A percentile compares a stretch with the other conserved stretches of the same genome.
Evolutionary conservation across 2,888 invertebrate genomes (phyloP).

Genomic region (Andrena flavipes): DNA sequence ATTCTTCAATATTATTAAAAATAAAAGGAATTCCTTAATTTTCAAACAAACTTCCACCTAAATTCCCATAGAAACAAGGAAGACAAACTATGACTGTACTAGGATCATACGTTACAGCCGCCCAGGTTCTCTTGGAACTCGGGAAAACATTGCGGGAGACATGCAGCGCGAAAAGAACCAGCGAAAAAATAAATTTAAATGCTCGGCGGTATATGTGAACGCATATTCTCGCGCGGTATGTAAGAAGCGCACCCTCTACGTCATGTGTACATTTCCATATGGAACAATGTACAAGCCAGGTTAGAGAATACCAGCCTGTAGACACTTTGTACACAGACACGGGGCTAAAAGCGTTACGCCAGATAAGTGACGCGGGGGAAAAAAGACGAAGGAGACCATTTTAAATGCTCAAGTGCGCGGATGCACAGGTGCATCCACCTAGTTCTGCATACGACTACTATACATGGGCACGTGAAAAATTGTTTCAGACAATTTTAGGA

Average conservation of each 20-base stretch:
- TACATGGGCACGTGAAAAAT: neutral
- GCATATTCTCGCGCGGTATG: slow-evolving; percentile 19
- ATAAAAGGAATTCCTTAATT: neutral
- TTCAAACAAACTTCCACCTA: neutral
- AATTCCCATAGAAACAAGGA: neutral
- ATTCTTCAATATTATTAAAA: neutral
- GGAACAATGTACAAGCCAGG: slow-evolving; percentile 21
- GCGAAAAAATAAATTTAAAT: slow-evolving; percentile 62
- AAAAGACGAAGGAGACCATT: slow-evolving; percentile 53
- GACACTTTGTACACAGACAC: slow-evolving; percentile 55
- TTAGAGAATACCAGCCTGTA: slow-evolving; percentile 31
- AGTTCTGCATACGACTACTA: slow-evolving; percentile 3
- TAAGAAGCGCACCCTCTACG: slow-evolving; percentile 31
- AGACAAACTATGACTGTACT: neutral
- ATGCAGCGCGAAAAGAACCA: slow-evolving; percentile 35
- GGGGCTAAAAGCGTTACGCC: slow-evolving; percentile 55
- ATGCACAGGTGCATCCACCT: slow-evolving; percentile 16
- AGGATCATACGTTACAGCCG: slow-evolving; percentile 7
- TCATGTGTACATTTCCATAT: slow-evolving; percentile 42
- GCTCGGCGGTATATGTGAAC: slow-evolving; percentile 19
- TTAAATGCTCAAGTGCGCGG: slow-evolving; percentile 61
- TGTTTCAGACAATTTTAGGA: slow-evolving; percentile 9
- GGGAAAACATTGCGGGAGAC: slow-evolving; percentile 54
- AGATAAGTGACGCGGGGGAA: slow-evolving; percentile 63
- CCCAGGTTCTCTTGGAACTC: slow-evolving; percentile 10